A percentile compares a stretch with the other conserved stretches of the same genome.
Conservation (phyloP, 2,888 invertebrate genomes). For the Colostygia pectinataria region DNA sequence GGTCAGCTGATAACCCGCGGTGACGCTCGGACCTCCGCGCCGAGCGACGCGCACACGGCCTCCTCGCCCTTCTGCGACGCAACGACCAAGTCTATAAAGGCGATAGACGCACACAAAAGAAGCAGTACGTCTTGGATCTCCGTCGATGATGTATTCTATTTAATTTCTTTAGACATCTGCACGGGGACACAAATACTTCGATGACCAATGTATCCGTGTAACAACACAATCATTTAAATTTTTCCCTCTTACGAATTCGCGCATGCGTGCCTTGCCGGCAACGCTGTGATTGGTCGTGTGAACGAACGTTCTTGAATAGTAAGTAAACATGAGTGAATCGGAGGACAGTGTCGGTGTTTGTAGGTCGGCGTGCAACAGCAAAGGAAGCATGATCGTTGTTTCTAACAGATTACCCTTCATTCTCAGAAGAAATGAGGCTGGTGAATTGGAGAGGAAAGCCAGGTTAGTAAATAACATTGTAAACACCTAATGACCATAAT, state of each 20-base stretch:
- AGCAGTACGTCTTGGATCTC: slow-evolving; percentile 73
- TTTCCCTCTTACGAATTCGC: slow-evolving; percentile 60
- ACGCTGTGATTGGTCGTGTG: slow-evolving; percentile 70
- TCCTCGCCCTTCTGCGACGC: slow-evolving; percentile 69
- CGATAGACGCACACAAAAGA: slow-evolving; percentile 63
- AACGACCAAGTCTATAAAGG: slow-evolving; percentile 74
- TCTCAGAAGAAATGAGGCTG: slow-evolving; percentile 88
- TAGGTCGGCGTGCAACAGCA: slow-evolving; percentile 78
- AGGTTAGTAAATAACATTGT: slow-evolving; percentile 81
- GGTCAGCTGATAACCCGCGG: slow-evolving; percentile 70
- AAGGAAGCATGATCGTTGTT: slow-evolving; percentile 93
- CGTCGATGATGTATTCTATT: slow-evolving; percentile 68
- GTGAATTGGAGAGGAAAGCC: slow-evolving; percentile 89
- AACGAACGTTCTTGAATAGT: slow-evolving; percentile 53
- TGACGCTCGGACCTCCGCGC: slow-evolving; percentile 52
- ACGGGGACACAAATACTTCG: slow-evolving; percentile 48
- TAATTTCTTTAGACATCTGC: slow-evolving; percentile 42
- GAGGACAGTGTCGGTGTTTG: slow-evolving; percentile 48
- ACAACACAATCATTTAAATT: slow-evolving; percentile 52
- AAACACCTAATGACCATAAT: neutral
- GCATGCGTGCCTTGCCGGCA: slow-evolving; percentile 68
- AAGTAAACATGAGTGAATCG: slow-evolving; percentile 65
- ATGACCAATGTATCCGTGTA: slow-evolving; percentile 55
- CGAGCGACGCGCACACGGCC: slow-evolving; percentile 56
- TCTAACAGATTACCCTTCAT: slow-evolving; percentile 96